These are phyloP conservation scores for Dendroctonus valens DNA, from an alignment of 1,140 invertebrate genomes.

Conservation along the genomic window DNA sequence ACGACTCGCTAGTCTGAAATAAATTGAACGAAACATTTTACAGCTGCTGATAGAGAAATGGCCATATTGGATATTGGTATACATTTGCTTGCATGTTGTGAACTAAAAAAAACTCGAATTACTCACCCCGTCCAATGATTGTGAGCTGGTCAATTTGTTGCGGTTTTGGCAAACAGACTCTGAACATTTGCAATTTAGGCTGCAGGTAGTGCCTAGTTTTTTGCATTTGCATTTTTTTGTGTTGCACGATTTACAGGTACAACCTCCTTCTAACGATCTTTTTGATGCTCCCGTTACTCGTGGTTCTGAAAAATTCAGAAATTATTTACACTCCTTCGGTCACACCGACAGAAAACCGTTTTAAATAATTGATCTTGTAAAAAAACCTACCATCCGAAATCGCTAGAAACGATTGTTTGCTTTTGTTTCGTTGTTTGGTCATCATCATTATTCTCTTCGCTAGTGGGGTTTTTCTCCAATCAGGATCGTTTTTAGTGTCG, in stretches of 20 bases:
- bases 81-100: too few species aligned
- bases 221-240: constrained; percentile 60
- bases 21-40: too few species aligned
- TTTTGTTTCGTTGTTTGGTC: background rate
- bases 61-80: too few species aligned
- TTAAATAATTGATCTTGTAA: too few species aligned
- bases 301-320: constrained; percentile 10
- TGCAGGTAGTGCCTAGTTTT: constrained; percentile 54
- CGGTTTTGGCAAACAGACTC: background rate
- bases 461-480: constrained; percentile 66
- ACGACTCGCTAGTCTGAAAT: too few species aligned
- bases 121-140: too few species aligned
- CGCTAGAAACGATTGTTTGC: constrained; percentile 4
- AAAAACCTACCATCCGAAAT: constrained; percentile 6
- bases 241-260: constrained; percentile 61
- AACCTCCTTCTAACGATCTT: constrained; percentile 59
- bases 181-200: constrained; percentile 56
- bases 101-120: too few species aligned
- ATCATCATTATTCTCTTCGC: constrained; percentile 46
- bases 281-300: constrained; percentile 20
- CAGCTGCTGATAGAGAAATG: too few species aligned
- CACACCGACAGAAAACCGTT: constrained; percentile 18
- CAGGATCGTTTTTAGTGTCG: constrained; percentile 61
- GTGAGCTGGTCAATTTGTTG: too few species aligned
- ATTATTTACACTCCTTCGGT: constrained; percentile 2